Evolutionary conservation across 2,113 vertebrate species (phyloP).

Genomic region (Nerophis lumbriciformis): DNA sequence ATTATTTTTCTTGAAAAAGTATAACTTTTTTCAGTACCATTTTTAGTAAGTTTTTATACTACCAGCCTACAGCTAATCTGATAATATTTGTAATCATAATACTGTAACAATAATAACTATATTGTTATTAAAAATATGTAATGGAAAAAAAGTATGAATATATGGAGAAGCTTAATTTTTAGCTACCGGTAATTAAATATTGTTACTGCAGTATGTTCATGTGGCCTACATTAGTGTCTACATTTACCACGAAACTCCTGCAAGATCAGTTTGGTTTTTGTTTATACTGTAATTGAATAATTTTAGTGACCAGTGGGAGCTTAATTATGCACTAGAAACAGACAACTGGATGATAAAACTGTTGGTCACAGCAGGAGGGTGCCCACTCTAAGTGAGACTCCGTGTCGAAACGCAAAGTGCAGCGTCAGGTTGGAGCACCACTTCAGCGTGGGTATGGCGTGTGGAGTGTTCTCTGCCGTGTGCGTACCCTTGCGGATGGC

Average conservation of each 20-base stretch:
- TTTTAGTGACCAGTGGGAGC: background rate
- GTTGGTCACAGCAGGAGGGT: conserved; percentile 24
- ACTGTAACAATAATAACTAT: no score
- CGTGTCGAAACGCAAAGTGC: conserved; percentile 36
- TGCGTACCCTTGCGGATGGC: conserved; percentile 90
- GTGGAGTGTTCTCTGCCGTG: conserved; percentile 32
- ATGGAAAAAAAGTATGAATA: no score
- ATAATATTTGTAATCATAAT: no score
- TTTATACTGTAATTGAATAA: background rate
- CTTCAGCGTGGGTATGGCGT: conserved; percentile 22
- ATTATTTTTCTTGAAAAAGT: no score
- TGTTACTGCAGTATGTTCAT: no score
- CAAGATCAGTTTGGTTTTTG: background rate
- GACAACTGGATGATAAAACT: conserved; percentile 26
- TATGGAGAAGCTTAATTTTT: no score
- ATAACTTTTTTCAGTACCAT: no score
- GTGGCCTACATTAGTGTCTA: no score
- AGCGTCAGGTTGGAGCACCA: conserved; percentile 41
- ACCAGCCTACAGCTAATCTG: no score
- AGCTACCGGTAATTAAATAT: no score
- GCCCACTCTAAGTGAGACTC: conserved; percentile 24
- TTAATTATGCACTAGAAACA: background rate
- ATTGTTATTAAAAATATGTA: no score
- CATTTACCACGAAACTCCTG: background rate
- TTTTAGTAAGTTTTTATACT: no score